Base-by-base conservation (phyloP, 2,888 invertebrate genomes). In the Epinotia ramella region DNA sequence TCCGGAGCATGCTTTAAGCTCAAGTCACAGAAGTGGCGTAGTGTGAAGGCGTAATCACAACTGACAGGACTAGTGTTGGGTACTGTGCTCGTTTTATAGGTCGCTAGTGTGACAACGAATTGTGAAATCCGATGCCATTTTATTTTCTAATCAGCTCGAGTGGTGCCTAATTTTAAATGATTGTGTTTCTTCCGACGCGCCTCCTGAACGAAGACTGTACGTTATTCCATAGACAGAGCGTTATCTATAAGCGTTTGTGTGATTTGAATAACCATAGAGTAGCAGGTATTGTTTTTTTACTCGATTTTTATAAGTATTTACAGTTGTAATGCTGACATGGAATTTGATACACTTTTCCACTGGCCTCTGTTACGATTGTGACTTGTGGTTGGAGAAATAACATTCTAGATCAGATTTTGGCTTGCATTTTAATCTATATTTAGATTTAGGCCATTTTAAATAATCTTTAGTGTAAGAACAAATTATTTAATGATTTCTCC, bases 181-280 rank as follows among this genome's bases (percentile, higher is more conserved):
- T 53, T 53, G 6, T 82, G 79, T 57, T 73, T 73, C 76, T 68
- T 74, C 77, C 73, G 73, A 78, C 63, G 62, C 59, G 75, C 62
- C 74, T 78, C 53, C 86, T 87, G 85, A 86, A 86, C 84, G 84
- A 87, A 88, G 88, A 88, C 88, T 88, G 86, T 84, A 85, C 82
- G 82, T 83, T 86, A 87, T 82, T 88, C 88, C 87, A 86, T 87
- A 84, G 82, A 83, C 79, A 86, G 81, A 84, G 68, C 77, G 76
- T 77, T 83, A 84, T 79, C 77, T 81, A 83, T 88, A 88, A 89
- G 88, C 86, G 84, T 85, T 69, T 85, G 88, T 88, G 88, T 88
- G 88, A 89, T 88, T 89, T 87, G 84, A 88, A 78, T 86, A 88
- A 88, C 85, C 85, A 83, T 87, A 86, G 85, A 81, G 79, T 87